These are phyloP conservation scores for Anastatus disparis DNA, from an alignment of 1,140 invertebrate genomes.

Conservation along the genomic window DNA sequence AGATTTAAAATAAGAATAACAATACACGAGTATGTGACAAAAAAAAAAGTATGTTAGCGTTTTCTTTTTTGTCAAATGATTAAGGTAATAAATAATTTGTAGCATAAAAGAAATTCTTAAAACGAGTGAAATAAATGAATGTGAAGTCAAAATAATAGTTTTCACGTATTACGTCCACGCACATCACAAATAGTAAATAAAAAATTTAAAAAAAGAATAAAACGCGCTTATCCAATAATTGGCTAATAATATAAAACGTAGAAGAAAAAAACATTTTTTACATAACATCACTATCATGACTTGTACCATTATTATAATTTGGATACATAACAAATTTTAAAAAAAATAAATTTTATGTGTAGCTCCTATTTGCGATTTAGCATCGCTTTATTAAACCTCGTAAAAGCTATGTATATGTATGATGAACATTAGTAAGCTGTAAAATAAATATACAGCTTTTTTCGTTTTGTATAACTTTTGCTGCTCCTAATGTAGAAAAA, in stretches of 20 bases:
- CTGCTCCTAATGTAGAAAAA: constrained; percentile 33
- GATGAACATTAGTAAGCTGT: constrained; percentile 35
- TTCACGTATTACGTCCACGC: background rate
- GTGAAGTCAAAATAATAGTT: background rate
- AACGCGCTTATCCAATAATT: background rate
- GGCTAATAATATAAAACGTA: constrained; percentile 6
- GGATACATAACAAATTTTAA: constrained; percentile 41
- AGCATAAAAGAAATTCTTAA: constrained; percentile 36
- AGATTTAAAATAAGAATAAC: constrained; percentile 32
- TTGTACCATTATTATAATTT: background rate
- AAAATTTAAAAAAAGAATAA: background rate
- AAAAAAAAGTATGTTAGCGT: constrained; percentile 45
- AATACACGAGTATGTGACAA: background rate
- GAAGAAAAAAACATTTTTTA: background rate
- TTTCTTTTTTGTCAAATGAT: constrained; percentile 43
- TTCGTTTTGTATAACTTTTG: constrained; percentile 40
- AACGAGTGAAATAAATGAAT: constrained; percentile 41
- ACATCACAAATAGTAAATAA: background rate
- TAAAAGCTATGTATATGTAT: constrained; percentile 35
- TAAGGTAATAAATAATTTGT: constrained; percentile 37
- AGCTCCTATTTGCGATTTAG: constrained; percentile 21
- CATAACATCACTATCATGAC: background rate
- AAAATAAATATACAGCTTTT: constrained; percentile 39
- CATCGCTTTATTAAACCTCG: constrained; percentile 26
- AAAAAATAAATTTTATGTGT: constrained; percentile 37